These are phyloP conservation scores for Conomelus anceps DNA, from an alignment of 2,888 invertebrate genomes.

Conservation along the genomic window DNA sequence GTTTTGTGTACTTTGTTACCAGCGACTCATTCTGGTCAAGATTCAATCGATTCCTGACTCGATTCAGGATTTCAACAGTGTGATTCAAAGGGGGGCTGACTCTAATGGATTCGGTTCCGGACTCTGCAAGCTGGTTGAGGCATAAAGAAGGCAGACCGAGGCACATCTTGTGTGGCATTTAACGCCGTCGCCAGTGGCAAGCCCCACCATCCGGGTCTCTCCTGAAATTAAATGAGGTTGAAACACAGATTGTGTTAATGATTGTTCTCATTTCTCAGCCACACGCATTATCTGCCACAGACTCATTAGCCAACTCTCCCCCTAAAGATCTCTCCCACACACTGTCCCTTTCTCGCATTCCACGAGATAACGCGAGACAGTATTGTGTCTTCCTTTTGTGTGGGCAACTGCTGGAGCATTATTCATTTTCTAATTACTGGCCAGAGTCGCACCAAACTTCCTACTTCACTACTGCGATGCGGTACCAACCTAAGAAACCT, in stretches of 20 bases:
- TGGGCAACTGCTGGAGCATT: not conserved
- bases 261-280: slow-evolving; percentile 4
- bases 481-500: not conserved
- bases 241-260: slow-evolving; percentile 32
- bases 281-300: not conserved
- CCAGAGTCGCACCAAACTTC: not conserved
- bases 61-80: not conserved
- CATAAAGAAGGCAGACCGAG: not conserved
- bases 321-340: not conserved
- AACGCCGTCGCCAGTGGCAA: not conserved
- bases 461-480: not conserved
- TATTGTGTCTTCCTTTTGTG: not conserved
- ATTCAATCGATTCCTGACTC: not conserved
- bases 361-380: not conserved
- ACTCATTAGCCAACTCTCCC: slow-evolving; percentile 4
- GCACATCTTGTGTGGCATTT: not conserved
- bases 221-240: slow-evolving; percentile 32
- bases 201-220: slow-evolving; percentile 3
- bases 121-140: not conserved
- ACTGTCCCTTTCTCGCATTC: not conserved
- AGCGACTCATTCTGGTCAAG: not conserved
- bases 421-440: not conserved
- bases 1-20: not conserved
- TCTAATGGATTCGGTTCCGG: not conserved
- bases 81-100: no score